Evolutionary conservation across 1,140 invertebrate species (phyloP), one percentile per base, ranked within the genome.

Genomic region (Cyrtorhinus lividipennis): DNA sequence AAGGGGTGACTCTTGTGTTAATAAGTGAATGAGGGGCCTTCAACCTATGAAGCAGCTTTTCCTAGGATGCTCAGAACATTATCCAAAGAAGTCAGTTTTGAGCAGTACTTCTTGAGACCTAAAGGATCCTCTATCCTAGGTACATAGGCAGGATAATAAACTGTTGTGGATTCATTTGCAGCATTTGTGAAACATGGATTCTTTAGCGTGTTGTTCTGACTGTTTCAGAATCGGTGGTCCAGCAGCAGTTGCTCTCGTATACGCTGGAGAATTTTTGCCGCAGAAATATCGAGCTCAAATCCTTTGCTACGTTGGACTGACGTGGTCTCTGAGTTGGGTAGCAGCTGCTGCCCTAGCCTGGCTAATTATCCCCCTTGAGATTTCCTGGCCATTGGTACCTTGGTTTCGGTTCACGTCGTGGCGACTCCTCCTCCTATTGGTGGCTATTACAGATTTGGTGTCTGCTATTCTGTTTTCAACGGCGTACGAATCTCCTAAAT

Each of bases 401-500:
- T 73, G 81, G 48, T 8, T 38, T 15, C 1, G 70, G 18, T 72
- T 79, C 64, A 75, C 80, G 63, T 83, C 83, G 0, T 87, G 85
- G 85, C 73, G 85, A 10, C 62, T 86, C 1, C 80, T 82, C 53
- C 68, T 85, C 0, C 73, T 81, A 0, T 61, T 81, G 1, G 75
- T 80, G 15, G 77, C 78, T 0, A 38, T 81, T 0, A 77, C 83
- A 0, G 78, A 79, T 25, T 65, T 84, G 22, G 57, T 79, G 1
- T 76, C 78, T 0, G 68, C 77, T 0, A 18, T 80, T 0, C 73
- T 82, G 58, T 68, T 80, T 0, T 75, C 80, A 3, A 72, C 75
- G 8, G 74, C 84, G 3, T 83, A 83, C 0, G 89, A 92, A 70
- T 90, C 85, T 64, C 88, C 89, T 0, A 88, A 88, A 68, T 91